These are phyloP conservation scores for Oasisia sp. DNA, from an alignment of 2,888 invertebrate genomes.

Conservation along the genomic window DNA sequence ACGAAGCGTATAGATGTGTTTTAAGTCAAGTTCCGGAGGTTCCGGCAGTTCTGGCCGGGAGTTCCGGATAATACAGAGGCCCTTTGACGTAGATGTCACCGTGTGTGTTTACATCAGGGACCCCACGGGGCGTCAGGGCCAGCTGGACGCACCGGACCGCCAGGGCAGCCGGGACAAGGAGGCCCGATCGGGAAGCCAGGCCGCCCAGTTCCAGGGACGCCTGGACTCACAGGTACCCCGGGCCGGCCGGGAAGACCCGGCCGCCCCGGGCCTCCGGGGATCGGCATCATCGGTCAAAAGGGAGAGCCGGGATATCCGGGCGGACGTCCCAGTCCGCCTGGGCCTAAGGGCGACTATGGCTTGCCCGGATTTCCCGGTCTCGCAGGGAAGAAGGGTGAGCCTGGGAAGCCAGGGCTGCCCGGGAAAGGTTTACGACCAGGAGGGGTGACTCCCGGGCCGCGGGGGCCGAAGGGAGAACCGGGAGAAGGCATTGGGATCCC, in stretches of 20 bases:
- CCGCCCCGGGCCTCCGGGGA: not conserved
- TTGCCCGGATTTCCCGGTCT: constrained; percentile 23
- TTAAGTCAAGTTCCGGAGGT: no score
- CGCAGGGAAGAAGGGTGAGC: not conserved
- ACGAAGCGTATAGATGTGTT: no score
- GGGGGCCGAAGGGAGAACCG: not conserved
- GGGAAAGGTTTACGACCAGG: not conserved
- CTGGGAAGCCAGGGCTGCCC: constrained; percentile 17
- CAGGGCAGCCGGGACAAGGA: constrained; percentile 19
- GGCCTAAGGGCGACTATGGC: constrained; percentile 18
- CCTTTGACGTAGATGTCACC: no score
- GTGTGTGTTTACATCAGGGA: not conserved
- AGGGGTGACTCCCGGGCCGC: not conserved
- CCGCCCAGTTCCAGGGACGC: not conserved
- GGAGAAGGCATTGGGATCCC: not conserved
- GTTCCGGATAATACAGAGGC: no score
- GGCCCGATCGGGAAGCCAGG: constrained; percentile 13
- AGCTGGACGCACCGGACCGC: not conserved
- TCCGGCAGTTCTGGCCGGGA: no score
- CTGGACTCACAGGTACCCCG: not conserved
- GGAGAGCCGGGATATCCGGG: constrained; percentile 13
- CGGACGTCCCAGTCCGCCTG: not conserved
- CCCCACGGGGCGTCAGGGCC: not conserved
- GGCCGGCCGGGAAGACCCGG: not conserved
- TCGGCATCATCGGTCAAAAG: not conserved